Percentiles rank a stretch among this genome's conserved stretches.
Conservation (phyloP, 2,888 invertebrate species). For the Microplitis deprimator region DNA sequence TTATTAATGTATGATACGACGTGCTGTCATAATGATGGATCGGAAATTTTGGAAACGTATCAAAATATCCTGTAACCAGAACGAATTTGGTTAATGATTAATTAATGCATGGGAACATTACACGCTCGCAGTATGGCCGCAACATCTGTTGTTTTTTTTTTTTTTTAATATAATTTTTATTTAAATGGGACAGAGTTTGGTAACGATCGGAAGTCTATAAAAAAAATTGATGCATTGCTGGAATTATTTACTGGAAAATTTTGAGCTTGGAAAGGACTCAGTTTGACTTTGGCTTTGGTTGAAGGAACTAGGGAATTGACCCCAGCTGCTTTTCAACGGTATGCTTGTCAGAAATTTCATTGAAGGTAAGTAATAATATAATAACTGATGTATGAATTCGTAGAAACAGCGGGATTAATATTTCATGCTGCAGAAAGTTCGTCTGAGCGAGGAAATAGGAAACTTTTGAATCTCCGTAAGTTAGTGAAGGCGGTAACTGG, state of each 20-base stretch:
- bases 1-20: background rate
- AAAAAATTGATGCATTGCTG: background rate
- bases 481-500: background rate
- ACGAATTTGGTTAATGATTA: slow-evolving; percentile 35
- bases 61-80: slow-evolving; percentile 17
- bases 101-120: slow-evolving; percentile 33
- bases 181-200: background rate
- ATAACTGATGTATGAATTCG: too few relatives aligned
- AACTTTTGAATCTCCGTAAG: background rate
- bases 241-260: too few relatives aligned
- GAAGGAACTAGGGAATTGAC: too few relatives aligned
- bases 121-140: slow-evolving; percentile 36
- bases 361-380: too few relatives aligned
- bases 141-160: slow-evolving; percentile 50
- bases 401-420: too few relatives aligned
- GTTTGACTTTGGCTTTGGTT: too few relatives aligned
- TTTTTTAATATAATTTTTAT: slow-evolving; percentile 6
- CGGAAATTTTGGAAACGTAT: background rate
- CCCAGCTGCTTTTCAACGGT: too few relatives aligned
- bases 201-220: background rate
- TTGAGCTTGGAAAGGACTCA: too few relatives aligned
- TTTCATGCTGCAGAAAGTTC: too few relatives aligned
- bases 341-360: too few relatives aligned
- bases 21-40: background rate
- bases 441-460: background rate